Evolutionary conservation across 2,888 invertebrate genomes (phyloP), one percentile per base, ranked within the genome.

Genomic region (Lucinisca nassula): DNA sequence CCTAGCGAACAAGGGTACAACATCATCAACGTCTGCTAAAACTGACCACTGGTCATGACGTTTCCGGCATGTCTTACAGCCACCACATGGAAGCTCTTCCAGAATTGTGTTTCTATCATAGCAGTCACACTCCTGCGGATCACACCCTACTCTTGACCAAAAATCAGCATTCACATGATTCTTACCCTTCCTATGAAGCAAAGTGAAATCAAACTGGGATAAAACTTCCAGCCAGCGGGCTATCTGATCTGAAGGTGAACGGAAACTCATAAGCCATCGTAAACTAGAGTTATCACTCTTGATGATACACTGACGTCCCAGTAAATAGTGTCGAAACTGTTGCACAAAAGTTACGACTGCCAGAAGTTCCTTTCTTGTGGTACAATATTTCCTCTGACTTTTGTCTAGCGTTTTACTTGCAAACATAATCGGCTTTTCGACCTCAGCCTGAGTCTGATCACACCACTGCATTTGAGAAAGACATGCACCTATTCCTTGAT

Each of bases 261-360:
- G 88, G 37, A 90, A 86, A 0, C 72, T 76, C 6, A 70, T 55
- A 14, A 91, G 35, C 91, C 91, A 91, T 21, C 40, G 27, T 0
- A 91, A 78, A 4, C 91, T 87, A 4, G 73, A 49, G 74, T 92
- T 88, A 61, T 92, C 92, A 14, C 91, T 90, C 21, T 90, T 21
- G 0, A 92, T 30, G 0, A 84, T 38, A 74, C 89, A 89, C 12
- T 79, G 37, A 30, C 77, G 81, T 14, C 91, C 90, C 6, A 87
- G 76, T 45, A 92, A 76, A 67, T 92, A 92, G 8, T 83, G 82
- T 17, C 88, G 77, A 55, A 88, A 93, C 30, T 91, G 77, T 49
- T 87, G 89, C 14, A 91, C 79, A 37, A 91, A 91, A 61, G 77
- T 79, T 17, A 91, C 84, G 0, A 91, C 80, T 1, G 91, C 85